These are phyloP conservation scores for Lytechinus variegatus DNA, from an alignment of 35 echinoderm and acorn worm genomes.

Conservation along the genomic window DNA sequence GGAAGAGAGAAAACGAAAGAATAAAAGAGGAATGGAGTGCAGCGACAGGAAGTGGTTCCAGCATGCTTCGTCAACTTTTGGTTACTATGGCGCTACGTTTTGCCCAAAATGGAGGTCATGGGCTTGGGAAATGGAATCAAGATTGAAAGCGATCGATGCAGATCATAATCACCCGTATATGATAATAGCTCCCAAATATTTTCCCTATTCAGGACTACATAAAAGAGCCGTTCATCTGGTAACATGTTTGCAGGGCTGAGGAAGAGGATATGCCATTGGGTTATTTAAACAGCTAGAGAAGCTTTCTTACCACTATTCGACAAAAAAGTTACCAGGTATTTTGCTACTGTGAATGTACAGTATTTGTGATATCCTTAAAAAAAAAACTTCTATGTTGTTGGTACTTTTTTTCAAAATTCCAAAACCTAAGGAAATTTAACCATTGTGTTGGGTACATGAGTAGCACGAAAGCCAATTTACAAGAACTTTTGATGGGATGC, in stretches of 20 bases:
- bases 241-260: background rate
- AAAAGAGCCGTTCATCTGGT: background rate
- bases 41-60: background rate
- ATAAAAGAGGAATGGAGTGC: background rate
- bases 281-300: too few species aligned
- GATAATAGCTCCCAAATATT: constrained; percentile 20
- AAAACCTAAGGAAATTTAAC: too few species aligned
- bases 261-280: background rate
- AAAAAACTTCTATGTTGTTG: too few species aligned
- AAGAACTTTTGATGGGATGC: too few species aligned
- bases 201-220: background rate
- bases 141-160: background rate
- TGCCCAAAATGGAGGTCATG: background rate
- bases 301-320: too few species aligned
- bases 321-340: too few species aligned
- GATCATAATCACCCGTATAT: constrained; percentile 11
- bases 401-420: too few species aligned
- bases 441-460: too few species aligned
- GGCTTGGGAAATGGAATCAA: background rate
- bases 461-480: too few species aligned
- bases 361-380: too few species aligned
- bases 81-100: background rate
- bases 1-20: constrained; percentile 5
- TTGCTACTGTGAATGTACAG: too few species aligned
- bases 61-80: constrained; percentile 8